These are phyloP conservation scores for Chroicocephalus ridibundus DNA, from an alignment of 2,113 vertebrate genomes.

Conservation along the genomic window DNA sequence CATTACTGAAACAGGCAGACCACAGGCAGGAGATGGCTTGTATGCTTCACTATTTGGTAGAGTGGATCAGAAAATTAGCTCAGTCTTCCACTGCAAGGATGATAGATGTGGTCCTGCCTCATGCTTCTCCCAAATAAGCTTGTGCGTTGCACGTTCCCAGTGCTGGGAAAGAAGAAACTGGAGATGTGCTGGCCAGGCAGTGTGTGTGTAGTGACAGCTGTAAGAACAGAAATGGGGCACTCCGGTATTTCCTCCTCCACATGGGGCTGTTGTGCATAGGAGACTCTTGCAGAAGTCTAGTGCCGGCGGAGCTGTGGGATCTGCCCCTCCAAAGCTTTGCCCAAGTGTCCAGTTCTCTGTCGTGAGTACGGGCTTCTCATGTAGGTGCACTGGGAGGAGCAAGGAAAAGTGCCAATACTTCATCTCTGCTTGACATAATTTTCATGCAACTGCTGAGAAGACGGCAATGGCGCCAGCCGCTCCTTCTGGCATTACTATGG, in stretches of 20 bases:
- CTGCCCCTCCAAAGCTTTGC: background rate
- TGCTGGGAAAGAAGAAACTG: background rate
- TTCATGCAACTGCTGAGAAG: background rate
- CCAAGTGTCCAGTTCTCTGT: background rate
- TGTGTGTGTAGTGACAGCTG: background rate
- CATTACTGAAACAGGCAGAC: background rate
- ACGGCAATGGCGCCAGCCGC: background rate
- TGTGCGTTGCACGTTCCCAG: background rate
- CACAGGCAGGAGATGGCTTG: background rate
- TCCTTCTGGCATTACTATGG: background rate
- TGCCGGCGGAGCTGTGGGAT: background rate
- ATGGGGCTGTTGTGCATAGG: rapidly evolving
- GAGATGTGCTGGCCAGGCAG: background rate
- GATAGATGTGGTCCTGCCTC: background rate
- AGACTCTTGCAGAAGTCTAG: background rate
- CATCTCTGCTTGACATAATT: background rate
- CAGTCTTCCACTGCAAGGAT: rapidly evolving
- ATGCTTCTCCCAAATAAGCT: background rate
- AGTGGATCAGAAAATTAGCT: background rate
- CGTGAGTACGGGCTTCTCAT: background rate
- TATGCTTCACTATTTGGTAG: background rate
- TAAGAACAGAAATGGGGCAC: background rate
- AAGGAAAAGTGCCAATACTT: background rate
- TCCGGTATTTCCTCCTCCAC: background rate
- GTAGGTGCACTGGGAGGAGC: background rate